Evolutionary conservation across 2,797 vertebrate genomes (phyloP).

Genomic region (Fratercula arctica): DNA sequence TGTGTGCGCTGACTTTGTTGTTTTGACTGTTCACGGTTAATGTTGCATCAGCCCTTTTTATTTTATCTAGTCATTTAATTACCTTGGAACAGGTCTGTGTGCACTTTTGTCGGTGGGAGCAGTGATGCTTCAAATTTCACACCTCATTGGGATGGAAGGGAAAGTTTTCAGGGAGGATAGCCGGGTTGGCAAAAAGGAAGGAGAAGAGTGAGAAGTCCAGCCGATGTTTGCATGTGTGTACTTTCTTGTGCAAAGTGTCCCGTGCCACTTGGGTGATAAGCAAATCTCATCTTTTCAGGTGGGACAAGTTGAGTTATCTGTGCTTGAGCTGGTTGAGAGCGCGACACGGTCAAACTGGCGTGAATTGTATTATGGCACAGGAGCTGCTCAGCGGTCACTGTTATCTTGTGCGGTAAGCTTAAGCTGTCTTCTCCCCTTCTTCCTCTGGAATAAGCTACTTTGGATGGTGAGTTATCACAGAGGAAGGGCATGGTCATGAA

Average conservation of each 20-base stretch:
- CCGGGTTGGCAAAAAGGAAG: background rate
- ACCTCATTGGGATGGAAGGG: background rate
- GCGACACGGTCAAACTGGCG: background rate
- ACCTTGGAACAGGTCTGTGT: background rate
- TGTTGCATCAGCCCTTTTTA: background rate
- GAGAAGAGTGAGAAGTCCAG: background rate
- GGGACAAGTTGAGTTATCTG: background rate
- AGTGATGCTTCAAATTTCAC: background rate
- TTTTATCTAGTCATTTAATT: background rate
- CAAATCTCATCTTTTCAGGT: background rate
- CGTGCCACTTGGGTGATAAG: background rate
- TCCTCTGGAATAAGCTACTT: background rate
- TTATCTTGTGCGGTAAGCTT: background rate
- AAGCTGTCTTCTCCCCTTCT: background rate
- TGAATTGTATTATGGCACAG: fast-evolving
- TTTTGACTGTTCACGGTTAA: background rate
- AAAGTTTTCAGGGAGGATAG: background rate
- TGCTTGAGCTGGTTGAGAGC: background rate
- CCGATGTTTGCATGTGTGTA: background rate
- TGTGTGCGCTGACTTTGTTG: background rate
- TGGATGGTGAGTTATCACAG: background rate
- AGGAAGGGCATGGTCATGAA: background rate
- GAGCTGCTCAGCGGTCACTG: fast-evolving
- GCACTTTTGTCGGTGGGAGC: background rate
- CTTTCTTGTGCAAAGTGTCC: background rate